Evolutionary conservation across 2,888 invertebrate genomes (phyloP).

Genomic region (Metallyticus violacea): DNA sequence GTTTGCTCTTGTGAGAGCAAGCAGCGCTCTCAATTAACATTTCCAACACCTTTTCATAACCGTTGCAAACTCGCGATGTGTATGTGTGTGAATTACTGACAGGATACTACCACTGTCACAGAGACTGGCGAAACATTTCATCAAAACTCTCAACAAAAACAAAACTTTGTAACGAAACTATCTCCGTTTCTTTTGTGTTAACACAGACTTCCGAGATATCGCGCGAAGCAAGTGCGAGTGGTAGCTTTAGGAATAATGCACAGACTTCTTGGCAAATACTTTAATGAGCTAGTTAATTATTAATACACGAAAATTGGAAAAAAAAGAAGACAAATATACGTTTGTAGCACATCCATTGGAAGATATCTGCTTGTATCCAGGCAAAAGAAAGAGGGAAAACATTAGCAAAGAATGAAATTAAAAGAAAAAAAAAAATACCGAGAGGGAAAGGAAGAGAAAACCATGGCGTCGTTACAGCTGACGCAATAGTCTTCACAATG

Average conservation of each 20-base stretch:
- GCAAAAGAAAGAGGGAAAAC: background rate
- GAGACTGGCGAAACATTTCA: background rate
- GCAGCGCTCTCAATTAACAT: conserved; percentile 7
- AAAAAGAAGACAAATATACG: background rate
- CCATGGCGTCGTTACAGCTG: background rate
- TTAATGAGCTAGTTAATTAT: background rate
- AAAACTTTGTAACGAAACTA: background rate
- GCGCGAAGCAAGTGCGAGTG: background rate
- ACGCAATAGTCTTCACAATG: background rate
- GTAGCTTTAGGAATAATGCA: background rate
- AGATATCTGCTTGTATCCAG: background rate
- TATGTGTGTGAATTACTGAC: background rate
- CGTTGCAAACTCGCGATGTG: too few relatives aligned
- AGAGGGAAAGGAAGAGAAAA: background rate
- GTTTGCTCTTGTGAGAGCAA: background rate
- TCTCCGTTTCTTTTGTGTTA: background rate
- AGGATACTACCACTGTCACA: background rate
- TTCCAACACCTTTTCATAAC: conserved; percentile 6
- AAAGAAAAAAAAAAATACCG: background rate
- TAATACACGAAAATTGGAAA: background rate
- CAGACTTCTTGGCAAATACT: background rate
- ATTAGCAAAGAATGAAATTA: background rate
- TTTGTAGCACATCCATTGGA: background rate
- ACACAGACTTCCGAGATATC: background rate
- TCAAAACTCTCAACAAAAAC: background rate